A percentile compares a stretch with the other conserved stretches of the same genome.
These are phyloP conservation scores for Tragelaphus scriptus DNA, from an alignment of 2,113 vertebrate genomes.

Conservation along the genomic window DNA sequence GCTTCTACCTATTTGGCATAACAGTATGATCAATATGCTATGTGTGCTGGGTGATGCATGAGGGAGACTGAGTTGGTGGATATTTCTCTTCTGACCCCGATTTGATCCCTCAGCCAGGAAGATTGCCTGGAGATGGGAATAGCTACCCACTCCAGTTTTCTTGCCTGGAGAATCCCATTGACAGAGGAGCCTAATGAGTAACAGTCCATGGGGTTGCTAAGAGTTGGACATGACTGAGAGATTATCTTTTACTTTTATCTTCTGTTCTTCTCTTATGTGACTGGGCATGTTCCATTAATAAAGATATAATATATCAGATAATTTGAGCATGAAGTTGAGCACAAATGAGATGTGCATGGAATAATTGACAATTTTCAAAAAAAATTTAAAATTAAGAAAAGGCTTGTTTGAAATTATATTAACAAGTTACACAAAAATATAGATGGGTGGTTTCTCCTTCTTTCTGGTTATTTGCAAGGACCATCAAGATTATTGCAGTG, in stretches of 20 bases:
- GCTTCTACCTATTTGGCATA: not conserved
- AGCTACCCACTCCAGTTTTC: not conserved
- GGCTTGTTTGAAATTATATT: not conserved
- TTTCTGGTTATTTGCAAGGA: not conserved
- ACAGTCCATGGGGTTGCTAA: not conserved
- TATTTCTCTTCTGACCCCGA: not conserved
- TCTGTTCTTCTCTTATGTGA: not conserved
- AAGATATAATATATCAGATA: not conserved
- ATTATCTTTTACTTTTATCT: not conserved
- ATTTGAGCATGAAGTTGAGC: not conserved
- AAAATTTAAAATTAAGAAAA: not conserved
- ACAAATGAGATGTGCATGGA: not conserved
- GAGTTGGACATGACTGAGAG: not conserved
- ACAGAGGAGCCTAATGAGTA: not conserved
- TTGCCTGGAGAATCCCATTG: not conserved
- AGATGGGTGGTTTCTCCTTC: not conserved
- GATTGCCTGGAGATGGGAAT: not conserved
- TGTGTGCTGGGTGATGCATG: not conserved
- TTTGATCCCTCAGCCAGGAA: not conserved
- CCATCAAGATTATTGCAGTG: not conserved
- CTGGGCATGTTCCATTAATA: not conserved
- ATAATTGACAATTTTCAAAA: not conserved
- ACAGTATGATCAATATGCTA: too few relatives aligned
- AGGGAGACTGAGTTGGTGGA: fast-evolving
- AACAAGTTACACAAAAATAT: not conserved